A percentile compares a stretch with the other conserved stretches of the same genome.
These are phyloP conservation scores for Hydriomena furcata DNA, from an alignment of 2,888 invertebrate species.

Conservation along the genomic window DNA sequence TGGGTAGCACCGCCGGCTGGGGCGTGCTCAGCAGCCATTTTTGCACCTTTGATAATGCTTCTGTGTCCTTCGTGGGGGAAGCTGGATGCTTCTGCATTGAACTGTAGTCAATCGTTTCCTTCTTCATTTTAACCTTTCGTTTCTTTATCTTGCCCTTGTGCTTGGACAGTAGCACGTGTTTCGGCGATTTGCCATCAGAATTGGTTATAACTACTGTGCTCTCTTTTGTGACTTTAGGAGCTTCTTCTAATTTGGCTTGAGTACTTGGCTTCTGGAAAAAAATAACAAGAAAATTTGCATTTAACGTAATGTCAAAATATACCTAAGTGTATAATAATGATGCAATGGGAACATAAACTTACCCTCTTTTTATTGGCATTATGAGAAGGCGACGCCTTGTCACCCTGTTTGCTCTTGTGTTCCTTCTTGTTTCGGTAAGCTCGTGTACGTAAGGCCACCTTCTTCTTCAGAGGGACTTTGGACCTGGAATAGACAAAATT, in stretches of 20 bases:
- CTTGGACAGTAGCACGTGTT: constrained; percentile 78
- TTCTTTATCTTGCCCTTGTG: constrained; percentile 77
- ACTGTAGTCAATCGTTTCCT: constrained; percentile 92
- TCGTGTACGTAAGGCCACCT: constrained; percentile 87
- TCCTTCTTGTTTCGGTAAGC: constrained; percentile 83
- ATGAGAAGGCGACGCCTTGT: constrained; percentile 73
- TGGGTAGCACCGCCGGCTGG: constrained; percentile 85
- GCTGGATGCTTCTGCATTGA: constrained; percentile 85
- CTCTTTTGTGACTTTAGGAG: constrained; percentile 69
- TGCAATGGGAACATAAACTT: constrained; percentile 42
- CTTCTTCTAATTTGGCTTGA: constrained; percentile 63
- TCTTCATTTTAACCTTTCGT: constrained; percentile 84
- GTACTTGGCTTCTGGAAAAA: constrained; percentile 65
- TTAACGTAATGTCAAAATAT: no score
- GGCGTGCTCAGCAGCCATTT: constrained; percentile 92
- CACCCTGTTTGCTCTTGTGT: constrained; percentile 64
- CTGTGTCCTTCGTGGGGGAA: constrained; percentile 81
- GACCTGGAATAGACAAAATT: constrained; percentile 80
- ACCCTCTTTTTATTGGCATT: constrained; percentile 77
- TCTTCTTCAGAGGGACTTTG: constrained; percentile 93
- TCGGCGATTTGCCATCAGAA: constrained; percentile 82
- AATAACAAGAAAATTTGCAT: not conserved
- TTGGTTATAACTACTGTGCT: constrained; percentile 70
- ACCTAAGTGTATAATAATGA: no score
- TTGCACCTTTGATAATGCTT: constrained; percentile 90